These are phyloP conservation scores for Ranitomeya imitator DNA, from an alignment of 2,113 vertebrate species.

Conservation along the genomic window DNA sequence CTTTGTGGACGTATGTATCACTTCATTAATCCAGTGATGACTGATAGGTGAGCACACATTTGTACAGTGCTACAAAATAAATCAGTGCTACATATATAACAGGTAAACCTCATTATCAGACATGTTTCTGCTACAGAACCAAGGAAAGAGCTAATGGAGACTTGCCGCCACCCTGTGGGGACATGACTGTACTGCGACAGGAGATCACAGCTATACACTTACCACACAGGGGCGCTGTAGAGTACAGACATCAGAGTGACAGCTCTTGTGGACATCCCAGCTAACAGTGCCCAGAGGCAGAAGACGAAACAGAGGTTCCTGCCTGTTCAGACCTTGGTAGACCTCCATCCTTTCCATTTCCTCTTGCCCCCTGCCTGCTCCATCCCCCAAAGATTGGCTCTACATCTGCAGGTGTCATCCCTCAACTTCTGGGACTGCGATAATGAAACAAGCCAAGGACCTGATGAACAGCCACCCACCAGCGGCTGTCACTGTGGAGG, in stretches of 20 bases:
- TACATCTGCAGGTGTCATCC: too few relatives aligned
- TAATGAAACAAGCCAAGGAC: too few relatives aligned
- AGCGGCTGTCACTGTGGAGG: too few relatives aligned
- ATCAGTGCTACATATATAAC: background rate
- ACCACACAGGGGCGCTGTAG: background rate
- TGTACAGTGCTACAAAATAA: background rate
- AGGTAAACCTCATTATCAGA: background rate
- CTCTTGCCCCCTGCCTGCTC: too few relatives aligned
- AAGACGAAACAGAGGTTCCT: background rate
- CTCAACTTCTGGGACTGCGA: too few relatives aligned
- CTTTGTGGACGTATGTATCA: too few relatives aligned
- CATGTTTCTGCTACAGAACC: background rate
- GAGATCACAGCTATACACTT: background rate
- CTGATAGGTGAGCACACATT: background rate
- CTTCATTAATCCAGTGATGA: too few relatives aligned
- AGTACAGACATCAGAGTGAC: background rate
- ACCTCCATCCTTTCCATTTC: too few relatives aligned
- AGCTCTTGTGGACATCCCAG: too few relatives aligned
- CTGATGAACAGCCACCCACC: too few relatives aligned
- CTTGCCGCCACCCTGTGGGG: constrained; percentile 10
- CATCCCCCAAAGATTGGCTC: too few relatives aligned
- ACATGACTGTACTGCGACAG: background rate
- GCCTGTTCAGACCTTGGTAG: too few relatives aligned
- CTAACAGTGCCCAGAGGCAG: background rate
- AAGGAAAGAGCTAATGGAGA: background rate